phyloP scores from a whole-genome alignment of 92 coral and sea anemone genomes.

The Ricordea florida region DNA sequence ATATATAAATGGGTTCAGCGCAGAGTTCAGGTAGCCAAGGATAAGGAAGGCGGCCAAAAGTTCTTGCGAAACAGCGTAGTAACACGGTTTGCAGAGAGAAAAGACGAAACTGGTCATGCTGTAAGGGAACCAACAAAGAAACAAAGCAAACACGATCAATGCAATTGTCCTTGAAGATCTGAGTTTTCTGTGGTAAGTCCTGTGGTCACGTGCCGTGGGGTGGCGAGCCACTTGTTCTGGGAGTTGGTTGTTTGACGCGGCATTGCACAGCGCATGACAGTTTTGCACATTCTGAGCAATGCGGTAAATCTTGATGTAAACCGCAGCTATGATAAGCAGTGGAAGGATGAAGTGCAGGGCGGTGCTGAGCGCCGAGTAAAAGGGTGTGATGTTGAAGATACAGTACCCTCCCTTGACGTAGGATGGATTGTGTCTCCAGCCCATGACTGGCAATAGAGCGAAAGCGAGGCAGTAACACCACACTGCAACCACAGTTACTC shows the following conservation, averaged over 20 bases:
- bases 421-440: constrained; percentile 68
- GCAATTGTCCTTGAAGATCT: constrained; percentile 80
- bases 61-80: constrained; percentile 29
- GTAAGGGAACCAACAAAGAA: constrained; percentile 82
- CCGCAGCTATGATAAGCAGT: constrained; percentile 60
- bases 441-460: constrained; percentile 79
- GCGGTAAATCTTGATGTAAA: constrained; percentile 74
- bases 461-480: constrained; percentile 87
- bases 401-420: constrained; percentile 38
- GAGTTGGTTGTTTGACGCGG: neutral
- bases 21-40: constrained; percentile 71
- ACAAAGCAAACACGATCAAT: constrained; percentile 63
- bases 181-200: constrained; percentile 55
- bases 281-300: constrained; percentile 56
- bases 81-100: constrained; percentile 30
- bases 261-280: constrained; percentile 37
- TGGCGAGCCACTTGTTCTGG: constrained; percentile 5
- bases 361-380: constrained; percentile 78
- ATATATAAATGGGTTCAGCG: constrained; percentile 67
- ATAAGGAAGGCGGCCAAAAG: constrained; percentile 33
- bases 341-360: constrained; percentile 84
- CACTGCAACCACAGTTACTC: constrained; percentile 54
- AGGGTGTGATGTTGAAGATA: constrained; percentile 64
- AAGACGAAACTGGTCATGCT: constrained; percentile 52
- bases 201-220: constrained; percentile 33